phyloP scores from a whole-genome alignment of 2,888 invertebrate genomes.

The Ctena decussata region DNA sequence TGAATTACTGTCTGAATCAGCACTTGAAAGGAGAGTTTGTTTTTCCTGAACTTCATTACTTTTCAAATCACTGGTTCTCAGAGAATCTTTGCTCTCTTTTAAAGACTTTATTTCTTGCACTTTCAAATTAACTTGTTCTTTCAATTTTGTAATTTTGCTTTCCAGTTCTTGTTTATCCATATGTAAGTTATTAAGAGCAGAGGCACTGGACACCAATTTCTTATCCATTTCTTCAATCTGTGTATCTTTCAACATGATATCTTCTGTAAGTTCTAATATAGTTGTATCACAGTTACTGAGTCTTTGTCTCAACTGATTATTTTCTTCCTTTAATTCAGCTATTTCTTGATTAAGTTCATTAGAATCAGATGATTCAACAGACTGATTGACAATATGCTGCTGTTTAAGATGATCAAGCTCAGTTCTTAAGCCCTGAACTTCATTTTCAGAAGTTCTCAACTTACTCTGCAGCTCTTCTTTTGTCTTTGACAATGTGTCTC shows the following conservation, averaged over 20 bases:
- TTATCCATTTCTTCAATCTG: conserved; percentile 73
- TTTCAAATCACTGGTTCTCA: background rate
- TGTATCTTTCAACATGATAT: conserved; percentile 48
- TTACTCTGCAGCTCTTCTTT: conserved; percentile 59
- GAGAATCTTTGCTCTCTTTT: conserved; percentile 25
- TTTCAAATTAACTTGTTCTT: conserved; percentile 59
- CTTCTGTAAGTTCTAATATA: conserved; percentile 38
- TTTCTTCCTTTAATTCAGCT: conserved; percentile 66
- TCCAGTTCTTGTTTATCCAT: conserved; percentile 83
- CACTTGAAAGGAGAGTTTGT: background rate
- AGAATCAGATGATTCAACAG: conserved; percentile 59
- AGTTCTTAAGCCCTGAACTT: conserved; percentile 37
- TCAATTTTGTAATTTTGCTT: conserved; percentile 61
- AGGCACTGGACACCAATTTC: conserved; percentile 76
- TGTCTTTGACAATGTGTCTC: conserved; percentile 68
- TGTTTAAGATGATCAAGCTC: conserved; percentile 48
- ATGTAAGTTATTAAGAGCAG: conserved; percentile 82
- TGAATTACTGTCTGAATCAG: background rate
- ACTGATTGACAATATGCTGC: conserved; percentile 55
- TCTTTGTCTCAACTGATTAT: conserved; percentile 49
- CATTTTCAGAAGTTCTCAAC: conserved; percentile 34
- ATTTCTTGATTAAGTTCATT: conserved; percentile 68
- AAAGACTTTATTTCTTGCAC: conserved; percentile 26
- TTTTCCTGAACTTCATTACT: background rate
- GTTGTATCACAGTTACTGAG: conserved; percentile 34